A percentile compares a stretch with the other conserved stretches of the same genome.
Evolutionary conservation across 1,140 invertebrate species (phyloP).

Genomic region (Calycopis cecrops): DNA sequence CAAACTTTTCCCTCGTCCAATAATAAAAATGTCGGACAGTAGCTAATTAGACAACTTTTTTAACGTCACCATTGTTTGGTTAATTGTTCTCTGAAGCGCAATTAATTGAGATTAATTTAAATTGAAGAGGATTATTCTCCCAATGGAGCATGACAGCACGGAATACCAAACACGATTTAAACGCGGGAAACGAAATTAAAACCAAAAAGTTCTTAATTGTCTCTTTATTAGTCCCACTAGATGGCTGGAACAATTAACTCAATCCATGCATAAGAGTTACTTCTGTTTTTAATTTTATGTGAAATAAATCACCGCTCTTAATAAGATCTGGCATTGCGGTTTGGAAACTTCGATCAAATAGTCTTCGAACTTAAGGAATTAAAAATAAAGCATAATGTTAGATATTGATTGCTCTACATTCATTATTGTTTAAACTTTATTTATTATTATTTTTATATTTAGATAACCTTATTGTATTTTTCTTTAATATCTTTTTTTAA

Average conservation of each 20-base stretch:
- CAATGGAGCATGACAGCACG: constrained; percentile 37
- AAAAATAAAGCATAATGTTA: no score
- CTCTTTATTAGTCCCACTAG: constrained; percentile 13
- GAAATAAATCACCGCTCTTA: no score
- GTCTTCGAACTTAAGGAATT: no score
- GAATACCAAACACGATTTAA: constrained; percentile 44
- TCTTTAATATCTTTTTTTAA: no score
- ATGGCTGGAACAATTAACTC: constrained; percentile 1
- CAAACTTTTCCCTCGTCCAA: constrained; percentile 11
- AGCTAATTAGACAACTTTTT: constrained; percentile 30
- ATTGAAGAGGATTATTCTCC: constrained; percentile 61
- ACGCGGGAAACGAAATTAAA: constrained; percentile 13
- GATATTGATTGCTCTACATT: no score
- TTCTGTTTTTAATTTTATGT: not conserved
- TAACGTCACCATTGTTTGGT: constrained; percentile 38
- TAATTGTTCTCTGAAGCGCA: constrained; percentile 44
- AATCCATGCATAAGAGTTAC: not conserved
- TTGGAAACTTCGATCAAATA: no score
- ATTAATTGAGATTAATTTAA: constrained; percentile 63
- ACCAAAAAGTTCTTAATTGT: constrained; percentile 34
- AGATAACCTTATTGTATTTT: no score
- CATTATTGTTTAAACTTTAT: no score
- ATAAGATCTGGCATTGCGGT: no score
- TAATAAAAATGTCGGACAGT: constrained; percentile 22
- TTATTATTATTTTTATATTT: no score